Conservation (phyloP, 2,888 invertebrate genomes). For the Scelioninae gen. 1 region DNA sequence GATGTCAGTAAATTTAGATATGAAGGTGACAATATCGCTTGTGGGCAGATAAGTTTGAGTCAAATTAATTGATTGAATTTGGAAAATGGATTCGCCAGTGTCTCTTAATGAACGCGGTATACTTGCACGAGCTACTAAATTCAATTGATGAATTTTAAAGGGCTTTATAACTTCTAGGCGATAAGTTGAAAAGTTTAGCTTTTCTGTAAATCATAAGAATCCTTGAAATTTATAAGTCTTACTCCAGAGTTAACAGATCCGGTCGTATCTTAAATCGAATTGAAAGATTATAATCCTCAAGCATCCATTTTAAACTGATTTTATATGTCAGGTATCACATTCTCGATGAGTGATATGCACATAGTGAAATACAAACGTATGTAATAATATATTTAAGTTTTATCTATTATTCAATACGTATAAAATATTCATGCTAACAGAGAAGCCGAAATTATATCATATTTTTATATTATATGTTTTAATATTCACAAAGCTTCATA, state of each 20-base stretch:
- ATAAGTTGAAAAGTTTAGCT: slow-evolving; percentile 42
- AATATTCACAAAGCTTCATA: slow-evolving; percentile 7
- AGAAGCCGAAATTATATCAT: neutral
- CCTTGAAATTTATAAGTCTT: slow-evolving; percentile 47
- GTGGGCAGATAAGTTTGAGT: slow-evolving; percentile 13
- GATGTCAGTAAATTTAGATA: neutral
- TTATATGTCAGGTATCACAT: slow-evolving; percentile 25
- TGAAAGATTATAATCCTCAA: slow-evolving; percentile 25
- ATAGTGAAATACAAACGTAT: neutral
- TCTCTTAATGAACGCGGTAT: slow-evolving; percentile 32
- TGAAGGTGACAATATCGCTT: slow-evolving; percentile 6
- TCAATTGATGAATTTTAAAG: slow-evolving; percentile 55
- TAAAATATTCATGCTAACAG: neutral
- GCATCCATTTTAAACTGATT: slow-evolving; percentile 6
- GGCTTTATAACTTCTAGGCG: slow-evolving; percentile 39
- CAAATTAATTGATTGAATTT: slow-evolving; percentile 7
- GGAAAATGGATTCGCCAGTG: slow-evolving; percentile 9
- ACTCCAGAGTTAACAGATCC: slow-evolving; percentile 26
- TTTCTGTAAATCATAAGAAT: slow-evolving; percentile 45
- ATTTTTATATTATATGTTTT: slow-evolving; percentile 5
- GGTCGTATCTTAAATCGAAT: slow-evolving; percentile 33
- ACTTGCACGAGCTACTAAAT: slow-evolving; percentile 40
- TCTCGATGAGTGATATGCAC: slow-evolving; percentile 4
- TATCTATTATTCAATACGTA: slow-evolving; percentile 7
- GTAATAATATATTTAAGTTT: slow-evolving; percentile 7